These are phyloP conservation scores for Papilio demoleus DNA, from an alignment of 2,888 invertebrate genomes.

Conservation along the genomic window DNA sequence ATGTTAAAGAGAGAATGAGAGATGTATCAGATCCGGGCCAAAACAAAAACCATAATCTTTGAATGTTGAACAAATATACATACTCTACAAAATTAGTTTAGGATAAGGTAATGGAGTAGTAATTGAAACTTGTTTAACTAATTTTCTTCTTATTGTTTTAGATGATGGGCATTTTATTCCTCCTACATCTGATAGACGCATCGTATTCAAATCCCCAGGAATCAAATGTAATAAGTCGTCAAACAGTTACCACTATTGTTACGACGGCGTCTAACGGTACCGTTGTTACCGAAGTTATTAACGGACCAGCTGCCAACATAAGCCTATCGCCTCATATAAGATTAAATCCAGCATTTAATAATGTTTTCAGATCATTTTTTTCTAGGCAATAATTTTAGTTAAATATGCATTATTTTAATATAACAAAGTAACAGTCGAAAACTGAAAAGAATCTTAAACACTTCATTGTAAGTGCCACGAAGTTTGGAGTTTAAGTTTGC, in stretches of 20 bases:
- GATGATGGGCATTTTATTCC: not conserved
- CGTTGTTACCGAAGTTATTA: not conserved
- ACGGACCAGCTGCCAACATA: not conserved
- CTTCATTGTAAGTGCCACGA: too few relatives aligned
- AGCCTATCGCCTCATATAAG: too few relatives aligned
- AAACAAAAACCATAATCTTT: too few relatives aligned
- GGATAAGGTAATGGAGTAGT: not conserved
- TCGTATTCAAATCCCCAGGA: slow-evolving; percentile 14
- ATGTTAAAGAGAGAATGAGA: not conserved
- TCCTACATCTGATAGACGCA: not conserved
- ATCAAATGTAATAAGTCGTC: not conserved
- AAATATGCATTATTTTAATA: too few relatives aligned
- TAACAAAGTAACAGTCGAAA: too few relatives aligned
- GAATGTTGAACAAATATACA: not conserved
- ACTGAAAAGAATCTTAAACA: too few relatives aligned
- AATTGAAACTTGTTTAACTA: not conserved
- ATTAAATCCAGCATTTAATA: slow-evolving; percentile 1
- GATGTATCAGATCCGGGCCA: not conserved
- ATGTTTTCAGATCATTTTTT: not conserved
- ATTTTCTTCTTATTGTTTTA: slow-evolving; percentile 14
- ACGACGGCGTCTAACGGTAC: not conserved
- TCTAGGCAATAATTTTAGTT: not conserved
- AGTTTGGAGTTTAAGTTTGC: too few relatives aligned
- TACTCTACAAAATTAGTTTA: not conserved
- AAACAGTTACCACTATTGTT: not conserved